Conservation (phyloP, 2,888 invertebrate species). For the Cheilosia impressa region DNA sequence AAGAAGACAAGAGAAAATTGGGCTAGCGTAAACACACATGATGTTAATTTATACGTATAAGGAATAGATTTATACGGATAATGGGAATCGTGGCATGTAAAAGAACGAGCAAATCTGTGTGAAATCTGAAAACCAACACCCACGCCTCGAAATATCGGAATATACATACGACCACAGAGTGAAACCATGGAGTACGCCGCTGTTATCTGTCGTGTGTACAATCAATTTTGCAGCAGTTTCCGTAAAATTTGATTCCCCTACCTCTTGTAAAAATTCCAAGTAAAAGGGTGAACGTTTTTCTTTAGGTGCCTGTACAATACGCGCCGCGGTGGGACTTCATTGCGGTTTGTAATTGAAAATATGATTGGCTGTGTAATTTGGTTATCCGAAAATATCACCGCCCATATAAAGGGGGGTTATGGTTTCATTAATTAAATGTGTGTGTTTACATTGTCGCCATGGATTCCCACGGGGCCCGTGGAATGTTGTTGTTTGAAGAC, state of each 20-base stretch:
- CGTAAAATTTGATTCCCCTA: neutral
- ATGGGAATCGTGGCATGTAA: neutral
- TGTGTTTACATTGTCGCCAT: too few relatives aligned
- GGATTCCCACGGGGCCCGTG: too few relatives aligned
- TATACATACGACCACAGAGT: neutral
- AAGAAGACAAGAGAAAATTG: neutral
- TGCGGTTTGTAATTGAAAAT: constrained; percentile 7
- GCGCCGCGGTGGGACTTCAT: neutral
- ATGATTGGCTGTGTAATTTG: constrained; percentile 22
- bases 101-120: neutral
- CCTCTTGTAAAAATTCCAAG: neutral
- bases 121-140: neutral
- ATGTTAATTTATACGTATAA: neutral
- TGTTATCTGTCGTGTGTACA: neutral
- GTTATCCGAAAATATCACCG: too few relatives aligned
- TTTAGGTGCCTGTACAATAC: neutral
- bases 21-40: neutral
- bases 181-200: neutral
- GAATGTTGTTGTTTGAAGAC: too few relatives aligned
- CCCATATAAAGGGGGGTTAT: too few relatives aligned
- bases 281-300: constrained; percentile 2
- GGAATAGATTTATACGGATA: neutral
- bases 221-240: neutral
- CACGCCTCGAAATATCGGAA: neutral
- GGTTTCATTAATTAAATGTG: too few relatives aligned